Evolutionary conservation across 1,140 invertebrate species (phyloP).

Genomic region (Drosophila serrata): DNA sequence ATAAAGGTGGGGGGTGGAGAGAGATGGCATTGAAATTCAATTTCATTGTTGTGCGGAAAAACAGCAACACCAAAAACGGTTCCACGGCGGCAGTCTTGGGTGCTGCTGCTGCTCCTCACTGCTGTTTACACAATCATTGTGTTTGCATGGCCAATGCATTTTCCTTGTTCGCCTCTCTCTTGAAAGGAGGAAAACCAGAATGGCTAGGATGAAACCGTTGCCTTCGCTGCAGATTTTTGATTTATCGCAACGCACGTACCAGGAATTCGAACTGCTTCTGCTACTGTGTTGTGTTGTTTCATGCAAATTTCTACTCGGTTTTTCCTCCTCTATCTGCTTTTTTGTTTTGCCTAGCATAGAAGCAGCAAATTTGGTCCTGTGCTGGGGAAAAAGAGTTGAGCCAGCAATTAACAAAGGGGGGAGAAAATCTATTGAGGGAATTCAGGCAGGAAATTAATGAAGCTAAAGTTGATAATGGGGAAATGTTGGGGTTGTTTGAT

Average conservation of each 20-base stretch:
- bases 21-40: slow-evolving; percentile 37
- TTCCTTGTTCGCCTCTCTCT: slow-evolving; percentile 24
- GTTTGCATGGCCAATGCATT: slow-evolving; percentile 58
- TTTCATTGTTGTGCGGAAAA: slow-evolving; percentile 45
- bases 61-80: not conserved
- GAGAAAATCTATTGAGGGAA: slow-evolving; percentile 5
- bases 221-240: slow-evolving; percentile 66
- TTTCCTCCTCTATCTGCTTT: slow-evolving; percentile 3
- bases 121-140: slow-evolving; percentile 56
- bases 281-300: slow-evolving; percentile 22
- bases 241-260: slow-evolving; percentile 56
- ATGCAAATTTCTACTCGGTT: slow-evolving; percentile 40
- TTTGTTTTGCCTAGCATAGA: not conserved
- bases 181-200: slow-evolving; percentile 22
- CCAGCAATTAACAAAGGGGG: slow-evolving; percentile 32
- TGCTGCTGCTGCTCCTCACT: slow-evolving; percentile 16
- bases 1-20: too few species aligned
- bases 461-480: not conserved
- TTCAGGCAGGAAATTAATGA: slow-evolving; percentile 23
- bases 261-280: slow-evolving; percentile 17
- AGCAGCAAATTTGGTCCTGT: slow-evolving; percentile 20
- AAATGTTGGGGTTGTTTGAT: not conserved
- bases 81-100: slow-evolving; percentile 5
- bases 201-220: slow-evolving; percentile 22
- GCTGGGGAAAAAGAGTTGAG: slow-evolving; percentile 3